Evolutionary conservation across 2,888 invertebrate genomes (phyloP), one percentile per base, ranked within the genome.

Genomic region (Eustalomyia histrio): DNA sequence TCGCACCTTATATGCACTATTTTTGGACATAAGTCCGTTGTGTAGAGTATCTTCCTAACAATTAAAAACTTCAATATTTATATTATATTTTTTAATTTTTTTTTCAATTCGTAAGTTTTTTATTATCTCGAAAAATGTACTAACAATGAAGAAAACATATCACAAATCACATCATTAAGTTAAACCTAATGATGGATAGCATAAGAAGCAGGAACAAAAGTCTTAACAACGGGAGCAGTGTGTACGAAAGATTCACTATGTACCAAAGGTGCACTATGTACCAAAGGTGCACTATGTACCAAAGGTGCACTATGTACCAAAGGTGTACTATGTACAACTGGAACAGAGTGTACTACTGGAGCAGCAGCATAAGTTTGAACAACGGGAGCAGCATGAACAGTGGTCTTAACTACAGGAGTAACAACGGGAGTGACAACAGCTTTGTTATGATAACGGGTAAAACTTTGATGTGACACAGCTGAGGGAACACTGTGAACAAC

Each of bases 381-480:
- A 33, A 65, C 33, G 12, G 81, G 69, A 10, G 55, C 61, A 21
- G 74, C 47, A 53, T 52, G 16, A 16, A 69, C 21, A 71, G 80
- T 80, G 58, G 83, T 76, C 65, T 79, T 83, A 24, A 87, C 86
- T 24, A 88, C 85, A 2, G 53, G 43, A 6, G 43, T 47, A 47
- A 63, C 55, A 16, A 55, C 24, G 2, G 67, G 68, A 55, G 29
- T 18, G 47, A 47, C 57, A 7, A 80, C 79, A 24, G 75, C 52
- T 16, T 79, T 79, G 14, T 47, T 47, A 14, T 47, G 1, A 75
- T 50, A 33, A 69, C 63, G 0, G 69, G 29, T 87, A 33, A 92
- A 91, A 67, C 92, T 92, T 85, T 93, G 92, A 76, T 93, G 92
- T 12, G 93, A 93, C 0, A 92, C 91, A 3, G 93, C 90, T 8